Evolutionary conservation across 2,113 vertebrate genomes (phyloP).

Genomic region (Geococcyx californianus): DNA sequence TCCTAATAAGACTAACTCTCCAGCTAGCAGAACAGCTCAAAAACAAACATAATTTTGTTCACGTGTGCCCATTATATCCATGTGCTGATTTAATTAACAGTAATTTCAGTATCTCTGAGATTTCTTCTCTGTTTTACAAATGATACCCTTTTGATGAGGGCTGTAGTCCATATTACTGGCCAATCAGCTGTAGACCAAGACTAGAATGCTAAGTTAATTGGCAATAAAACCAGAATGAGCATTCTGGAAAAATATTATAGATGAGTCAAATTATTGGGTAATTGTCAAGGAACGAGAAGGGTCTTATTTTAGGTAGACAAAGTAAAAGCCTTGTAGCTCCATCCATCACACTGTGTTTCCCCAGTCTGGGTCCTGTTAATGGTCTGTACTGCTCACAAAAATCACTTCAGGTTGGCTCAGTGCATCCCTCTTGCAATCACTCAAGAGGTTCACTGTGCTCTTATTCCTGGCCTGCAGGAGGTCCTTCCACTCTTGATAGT

Average conservation of each 20-base stretch:
- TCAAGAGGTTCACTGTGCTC: not conserved
- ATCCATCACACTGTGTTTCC: not conserved
- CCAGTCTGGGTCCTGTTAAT: not conserved
- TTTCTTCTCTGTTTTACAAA: slow-evolving; percentile 39
- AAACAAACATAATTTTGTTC: slow-evolving; percentile 52
- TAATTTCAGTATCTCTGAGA: not conserved
- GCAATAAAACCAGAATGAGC: slow-evolving; percentile 11
- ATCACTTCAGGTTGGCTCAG: not conserved
- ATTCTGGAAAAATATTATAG: not conserved
- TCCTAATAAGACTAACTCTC: slow-evolving; percentile 4
- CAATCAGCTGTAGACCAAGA: not conserved
- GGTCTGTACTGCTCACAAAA: not conserved
- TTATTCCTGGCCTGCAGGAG: not conserved
- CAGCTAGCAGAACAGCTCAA: slow-evolving; percentile 13
- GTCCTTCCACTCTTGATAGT: not conserved
- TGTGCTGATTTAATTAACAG: slow-evolving; percentile 59
- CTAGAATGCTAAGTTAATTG: slow-evolving; percentile 14
- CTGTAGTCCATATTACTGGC: not conserved
- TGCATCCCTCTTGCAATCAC: not conserved
- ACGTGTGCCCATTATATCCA: not conserved
- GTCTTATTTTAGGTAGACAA: not conserved
- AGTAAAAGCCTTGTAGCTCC: not conserved
- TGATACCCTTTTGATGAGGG: slow-evolving; percentile 34
- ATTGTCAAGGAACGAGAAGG: not conserved
- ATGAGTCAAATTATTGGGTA: not conserved